Evolutionary conservation across 2,113 vertebrate genomes (phyloP).

Genomic region (Damaliscus lunatus): DNA sequence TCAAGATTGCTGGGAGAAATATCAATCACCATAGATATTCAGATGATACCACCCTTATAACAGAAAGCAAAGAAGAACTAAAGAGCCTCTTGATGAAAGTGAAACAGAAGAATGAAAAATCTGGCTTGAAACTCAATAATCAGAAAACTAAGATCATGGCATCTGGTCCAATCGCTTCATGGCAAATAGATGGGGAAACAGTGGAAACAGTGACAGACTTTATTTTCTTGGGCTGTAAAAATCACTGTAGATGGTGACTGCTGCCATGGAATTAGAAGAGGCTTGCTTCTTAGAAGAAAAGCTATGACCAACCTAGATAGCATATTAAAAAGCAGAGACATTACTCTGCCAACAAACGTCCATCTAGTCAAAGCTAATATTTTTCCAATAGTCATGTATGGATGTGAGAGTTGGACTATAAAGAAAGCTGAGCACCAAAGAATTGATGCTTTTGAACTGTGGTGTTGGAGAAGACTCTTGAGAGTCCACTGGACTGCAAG

Average conservation of each 20-base stretch:
- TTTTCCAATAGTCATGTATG: not conserved
- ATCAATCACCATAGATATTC: not conserved
- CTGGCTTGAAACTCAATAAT: not conserved
- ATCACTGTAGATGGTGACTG: not conserved
- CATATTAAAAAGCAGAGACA: not conserved
- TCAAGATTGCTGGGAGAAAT: not conserved
- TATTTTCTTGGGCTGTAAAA: not conserved
- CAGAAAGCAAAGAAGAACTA: not conserved
- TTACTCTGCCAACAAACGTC: not conserved
- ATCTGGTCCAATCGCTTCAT: not conserved
- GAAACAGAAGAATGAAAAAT: not conserved
- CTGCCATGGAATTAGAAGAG: not conserved
- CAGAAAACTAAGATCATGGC: not conserved
- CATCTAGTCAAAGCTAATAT: not conserved
- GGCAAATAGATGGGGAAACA: not conserved
- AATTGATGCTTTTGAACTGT: not conserved
- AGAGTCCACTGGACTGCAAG: not conserved
- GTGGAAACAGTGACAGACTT: not conserved
- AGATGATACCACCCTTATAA: not conserved
- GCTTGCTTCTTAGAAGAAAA: not conserved
- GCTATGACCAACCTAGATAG: not conserved
- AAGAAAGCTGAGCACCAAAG: not conserved
- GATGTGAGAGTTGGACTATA: not conserved
- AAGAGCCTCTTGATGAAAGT: not conserved
- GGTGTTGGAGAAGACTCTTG: not conserved